phyloP scores from a whole-genome alignment of 2,797 vertebrate species.

The Tiaroga cobitis region DNA sequence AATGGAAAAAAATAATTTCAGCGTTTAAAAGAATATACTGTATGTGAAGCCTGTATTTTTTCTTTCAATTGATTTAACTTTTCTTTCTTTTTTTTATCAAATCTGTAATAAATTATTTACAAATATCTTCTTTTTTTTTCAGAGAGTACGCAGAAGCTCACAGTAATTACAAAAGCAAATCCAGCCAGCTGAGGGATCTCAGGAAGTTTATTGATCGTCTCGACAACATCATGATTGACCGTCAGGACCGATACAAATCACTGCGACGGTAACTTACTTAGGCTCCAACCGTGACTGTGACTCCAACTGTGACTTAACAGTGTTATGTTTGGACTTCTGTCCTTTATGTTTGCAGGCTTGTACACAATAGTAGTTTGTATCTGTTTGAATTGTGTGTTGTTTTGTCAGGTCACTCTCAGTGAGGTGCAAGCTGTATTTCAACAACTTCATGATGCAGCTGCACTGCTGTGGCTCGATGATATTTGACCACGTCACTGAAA shows the following conservation, averaged over 20 bases:
- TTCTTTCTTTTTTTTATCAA: too few relatives aligned
- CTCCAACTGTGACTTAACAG: background rate
- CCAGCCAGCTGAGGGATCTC: constrained; percentile 72
- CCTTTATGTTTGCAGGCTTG: background rate
- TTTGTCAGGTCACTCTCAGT: constrained; percentile 63
- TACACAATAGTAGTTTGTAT: background rate
- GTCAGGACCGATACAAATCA: constrained; percentile 73
- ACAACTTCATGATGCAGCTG: constrained; percentile 73
- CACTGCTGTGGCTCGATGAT: constrained; percentile 74
- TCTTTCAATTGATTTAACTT: background rate
- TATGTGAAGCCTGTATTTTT: background rate
- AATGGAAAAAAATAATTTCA: background rate
- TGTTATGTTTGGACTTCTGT: background rate
- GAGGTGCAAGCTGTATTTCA: constrained; percentile 77
- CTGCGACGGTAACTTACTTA: constrained; percentile 66
- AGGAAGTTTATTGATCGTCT: constrained; percentile 72
- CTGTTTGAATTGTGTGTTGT: constrained; percentile 1
- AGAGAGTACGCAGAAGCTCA: constrained; percentile 73
- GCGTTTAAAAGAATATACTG: background rate
- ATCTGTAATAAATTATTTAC: background rate
- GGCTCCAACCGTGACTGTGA: background rate
- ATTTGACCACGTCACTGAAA: constrained; percentile 77
- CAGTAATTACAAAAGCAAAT: constrained; percentile 72
- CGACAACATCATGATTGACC: constrained; percentile 74
- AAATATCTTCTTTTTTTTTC: background rate